Conservation (phyloP, 2,888 invertebrate species). For the Heteromurus nitidus region DNA sequence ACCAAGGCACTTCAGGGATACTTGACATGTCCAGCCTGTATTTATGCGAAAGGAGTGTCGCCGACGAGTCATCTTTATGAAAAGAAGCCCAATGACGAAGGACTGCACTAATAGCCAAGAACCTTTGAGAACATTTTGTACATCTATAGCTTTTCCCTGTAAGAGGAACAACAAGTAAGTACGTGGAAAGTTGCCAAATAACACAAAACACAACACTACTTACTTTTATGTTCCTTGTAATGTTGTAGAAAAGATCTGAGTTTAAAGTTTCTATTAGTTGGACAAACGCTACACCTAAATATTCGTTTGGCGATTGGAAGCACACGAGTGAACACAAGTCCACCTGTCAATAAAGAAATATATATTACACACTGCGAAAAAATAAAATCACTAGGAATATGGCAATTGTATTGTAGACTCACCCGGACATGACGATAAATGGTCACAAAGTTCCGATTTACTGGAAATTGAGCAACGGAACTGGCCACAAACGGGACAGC, state of each 20-base stretch:
- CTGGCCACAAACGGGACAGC: neutral
- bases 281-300: constrained; percentile 29
- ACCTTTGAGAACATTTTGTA: constrained; percentile 9
- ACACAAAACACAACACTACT: neutral
- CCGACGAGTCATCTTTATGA: too few relatives aligned
- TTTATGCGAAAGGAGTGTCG: neutral
- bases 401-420: too few relatives aligned
- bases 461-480: neutral
- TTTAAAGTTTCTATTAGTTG: neutral
- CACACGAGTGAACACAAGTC: too few relatives aligned
- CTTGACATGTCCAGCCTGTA: neutral
- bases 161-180: neutral
- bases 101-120: too few relatives aligned
- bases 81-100: neutral
- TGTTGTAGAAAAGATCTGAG: constrained; percentile 8
- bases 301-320: too few relatives aligned
- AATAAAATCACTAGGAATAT: too few relatives aligned
- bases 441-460: neutral
- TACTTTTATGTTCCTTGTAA: constrained; percentile 11
- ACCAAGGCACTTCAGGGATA: constrained; percentile 31
- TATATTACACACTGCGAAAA: too few relatives aligned
- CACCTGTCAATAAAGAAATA: too few relatives aligned
- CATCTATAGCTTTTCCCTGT: constrained; percentile 22
- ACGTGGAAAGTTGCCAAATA: neutral
- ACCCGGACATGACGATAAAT: constrained; percentile 22